Conservation (phyloP, 2,888 invertebrate species). For the Tenodera sinensis region DNA sequence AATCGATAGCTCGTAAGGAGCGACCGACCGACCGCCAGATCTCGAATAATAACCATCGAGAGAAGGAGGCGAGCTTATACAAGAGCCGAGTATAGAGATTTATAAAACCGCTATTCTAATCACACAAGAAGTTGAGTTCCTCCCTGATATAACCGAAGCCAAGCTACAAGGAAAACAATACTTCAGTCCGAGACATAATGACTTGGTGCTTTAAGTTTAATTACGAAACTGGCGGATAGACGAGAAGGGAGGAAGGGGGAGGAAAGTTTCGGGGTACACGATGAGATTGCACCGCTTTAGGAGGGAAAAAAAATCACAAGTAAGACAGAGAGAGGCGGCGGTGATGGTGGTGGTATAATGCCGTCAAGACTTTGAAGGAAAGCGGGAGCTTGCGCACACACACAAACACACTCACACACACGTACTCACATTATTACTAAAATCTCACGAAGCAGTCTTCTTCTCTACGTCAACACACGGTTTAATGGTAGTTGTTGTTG, state of each 20-base stretch:
- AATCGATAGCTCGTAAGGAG: neutral
- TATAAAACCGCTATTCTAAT: neutral
- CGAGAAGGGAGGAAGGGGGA: neutral
- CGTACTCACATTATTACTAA: neutral
- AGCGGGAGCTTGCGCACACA: neutral
- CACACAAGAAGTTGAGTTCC: neutral
- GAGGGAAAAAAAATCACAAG: neutral
- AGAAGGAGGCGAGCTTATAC: neutral
- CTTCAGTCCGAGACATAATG: conserved; percentile 24
- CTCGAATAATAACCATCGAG: neutral
- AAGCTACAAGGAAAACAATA: conserved; percentile 12
- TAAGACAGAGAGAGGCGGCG: neutral
- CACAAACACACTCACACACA: neutral
- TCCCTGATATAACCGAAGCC: neutral
- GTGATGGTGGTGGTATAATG: neutral
- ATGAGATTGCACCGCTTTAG: conserved; percentile 9
- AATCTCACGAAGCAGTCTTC: neutral
- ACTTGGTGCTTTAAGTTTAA: conserved; percentile 30
- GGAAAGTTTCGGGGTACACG: conserved; percentile 14
- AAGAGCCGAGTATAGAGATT: neutral
- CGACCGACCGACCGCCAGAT: neutral
- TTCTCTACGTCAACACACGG: conserved; percentile 6
- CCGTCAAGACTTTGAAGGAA: neutral
- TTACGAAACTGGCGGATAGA: conserved; percentile 11
- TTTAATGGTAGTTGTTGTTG: conserved; percentile 13